Percentiles rank a stretch among this genome's conserved stretches.
phyloP scores from a whole-genome alignment of 2,888 invertebrate species.

The Scotopteryx bipunctaria region DNA sequence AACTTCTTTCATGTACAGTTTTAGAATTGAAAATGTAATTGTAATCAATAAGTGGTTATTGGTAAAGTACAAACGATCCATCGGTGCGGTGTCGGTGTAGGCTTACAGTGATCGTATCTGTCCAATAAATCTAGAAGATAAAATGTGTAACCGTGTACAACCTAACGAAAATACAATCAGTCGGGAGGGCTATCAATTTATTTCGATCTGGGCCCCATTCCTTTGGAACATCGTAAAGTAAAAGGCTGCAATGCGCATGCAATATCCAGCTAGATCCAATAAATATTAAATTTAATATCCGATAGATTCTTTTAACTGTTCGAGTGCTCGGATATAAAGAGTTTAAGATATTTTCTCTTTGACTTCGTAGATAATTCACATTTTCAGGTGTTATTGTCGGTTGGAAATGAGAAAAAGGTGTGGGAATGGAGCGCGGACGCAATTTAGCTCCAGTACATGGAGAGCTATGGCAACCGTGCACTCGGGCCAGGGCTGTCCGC shows the following conservation, averaged over 20 bases:
- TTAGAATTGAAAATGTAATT: constrained; percentile 11
- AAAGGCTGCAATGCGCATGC: constrained; percentile 37
- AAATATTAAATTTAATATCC: constrained; percentile 28
- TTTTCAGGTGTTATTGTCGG: constrained; percentile 46
- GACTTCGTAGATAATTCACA: constrained; percentile 13
- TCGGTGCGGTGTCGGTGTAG: constrained; percentile 53
- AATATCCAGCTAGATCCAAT: constrained; percentile 25
- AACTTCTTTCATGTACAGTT: neutral
- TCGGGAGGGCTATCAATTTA: constrained; percentile 50
- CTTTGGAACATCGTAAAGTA: constrained; percentile 49
- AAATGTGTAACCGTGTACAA: constrained; percentile 46
- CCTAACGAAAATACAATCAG: constrained; percentile 56
- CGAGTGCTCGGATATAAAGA: neutral
- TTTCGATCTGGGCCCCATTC: constrained; percentile 48
- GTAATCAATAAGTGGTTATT: constrained; percentile 15
- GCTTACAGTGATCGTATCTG: constrained; percentile 73
- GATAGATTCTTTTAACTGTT: constrained; percentile 31
- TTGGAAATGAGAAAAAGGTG: constrained; percentile 68
- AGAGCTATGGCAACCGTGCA: constrained; percentile 75
- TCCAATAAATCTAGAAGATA: constrained; percentile 78
- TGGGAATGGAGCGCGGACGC: constrained; percentile 70
- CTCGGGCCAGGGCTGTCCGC: constrained; percentile 57
- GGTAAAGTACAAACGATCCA: constrained; percentile 9
- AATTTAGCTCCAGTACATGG: constrained; percentile 65
- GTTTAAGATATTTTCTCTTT: constrained; percentile 15